Percentiles rank a stretch among this genome's conserved stretches.
phyloP scores from a whole-genome alignment of 2,888 invertebrate species.

The Drosophila infuscata region DNA sequence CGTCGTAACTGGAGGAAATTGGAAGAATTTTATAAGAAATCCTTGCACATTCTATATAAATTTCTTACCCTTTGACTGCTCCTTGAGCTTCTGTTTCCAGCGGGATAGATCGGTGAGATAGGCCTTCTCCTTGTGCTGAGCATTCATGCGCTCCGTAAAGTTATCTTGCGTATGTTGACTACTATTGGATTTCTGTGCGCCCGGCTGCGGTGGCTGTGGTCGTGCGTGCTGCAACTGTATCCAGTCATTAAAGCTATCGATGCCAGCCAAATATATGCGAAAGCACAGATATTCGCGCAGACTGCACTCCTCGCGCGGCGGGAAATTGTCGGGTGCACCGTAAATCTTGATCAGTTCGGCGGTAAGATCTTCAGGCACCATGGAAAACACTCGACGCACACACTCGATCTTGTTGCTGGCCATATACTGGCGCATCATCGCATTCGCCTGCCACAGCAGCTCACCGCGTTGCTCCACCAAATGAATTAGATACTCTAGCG shows the following conservation, averaged over 20 bases:
- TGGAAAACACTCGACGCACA: conserved; percentile 90
- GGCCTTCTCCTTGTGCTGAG: conserved; percentile 93
- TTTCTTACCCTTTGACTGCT: conserved; percentile 88
- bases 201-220: conserved; percentile 89
- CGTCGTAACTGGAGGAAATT: conserved; percentile 87
- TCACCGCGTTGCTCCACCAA: conserved; percentile 92
- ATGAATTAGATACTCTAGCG: conserved; percentile 95
- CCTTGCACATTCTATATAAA: background rate
- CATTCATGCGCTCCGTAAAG: conserved; percentile 95
- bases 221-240: conserved; percentile 92
- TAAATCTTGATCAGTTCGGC: conserved; percentile 86
- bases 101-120: conserved; percentile 92
- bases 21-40: background rate
- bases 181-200: conserved; percentile 74
- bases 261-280: conserved; percentile 93
- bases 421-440: conserved; percentile 93
- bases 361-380: conserved; percentile 89
- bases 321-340: conserved; percentile 85
- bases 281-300: conserved; percentile 94
- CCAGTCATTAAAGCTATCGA: conserved; percentile 96
- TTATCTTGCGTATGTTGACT: conserved; percentile 86
- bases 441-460: conserved; percentile 94
- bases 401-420: conserved; percentile 93
- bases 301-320: conserved; percentile 85
- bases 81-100: conserved; percentile 89